Evolutionary conservation across 64 coral and sea anemone species (phyloP).

Genomic region (Anthopleura sola): DNA sequence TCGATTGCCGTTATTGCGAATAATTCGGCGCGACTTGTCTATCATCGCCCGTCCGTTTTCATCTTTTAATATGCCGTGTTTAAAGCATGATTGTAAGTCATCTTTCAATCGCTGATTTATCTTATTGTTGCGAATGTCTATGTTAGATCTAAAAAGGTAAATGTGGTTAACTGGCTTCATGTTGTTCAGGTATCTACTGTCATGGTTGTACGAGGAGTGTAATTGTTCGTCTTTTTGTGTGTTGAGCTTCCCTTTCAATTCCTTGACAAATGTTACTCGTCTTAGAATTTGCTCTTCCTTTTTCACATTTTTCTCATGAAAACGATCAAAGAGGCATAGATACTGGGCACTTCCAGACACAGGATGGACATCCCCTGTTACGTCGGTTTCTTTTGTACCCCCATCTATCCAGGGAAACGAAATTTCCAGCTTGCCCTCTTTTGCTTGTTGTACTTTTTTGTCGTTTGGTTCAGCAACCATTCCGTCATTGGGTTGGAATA

Average conservation of each 20-base stretch:
- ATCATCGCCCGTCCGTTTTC: slow-evolving; percentile 8
- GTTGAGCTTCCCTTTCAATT: slow-evolving; percentile 34
- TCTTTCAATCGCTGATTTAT: slow-evolving; percentile 24
- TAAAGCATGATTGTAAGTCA: slow-evolving; percentile 5
- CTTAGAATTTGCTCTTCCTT: slow-evolving; percentile 28
- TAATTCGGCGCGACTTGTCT: neutral
- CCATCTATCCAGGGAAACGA: slow-evolving; percentile 32
- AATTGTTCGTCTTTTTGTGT: slow-evolving; percentile 48
- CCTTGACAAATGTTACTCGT: slow-evolving; percentile 9
- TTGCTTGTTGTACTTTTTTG: slow-evolving; percentile 12
- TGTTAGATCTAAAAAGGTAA: slow-evolving; percentile 52
- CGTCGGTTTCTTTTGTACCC: neutral
- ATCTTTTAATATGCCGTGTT: slow-evolving; percentile 16
- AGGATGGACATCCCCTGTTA: slow-evolving; percentile 18
- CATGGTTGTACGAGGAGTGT: slow-evolving; percentile 28
- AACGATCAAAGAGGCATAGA: slow-evolving; percentile 40
- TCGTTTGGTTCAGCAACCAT: slow-evolving; percentile 35
- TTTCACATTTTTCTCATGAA: slow-evolving; percentile 60
- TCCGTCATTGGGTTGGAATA: slow-evolving; percentile 40
- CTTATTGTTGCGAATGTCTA: slow-evolving; percentile 34
- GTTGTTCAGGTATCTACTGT: slow-evolving; percentile 39
- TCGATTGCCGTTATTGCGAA: neutral
- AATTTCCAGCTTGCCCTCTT: slow-evolving; percentile 21
- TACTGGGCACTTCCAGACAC: slow-evolving; percentile 23
- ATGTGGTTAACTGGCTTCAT: slow-evolving; percentile 55